These are phyloP conservation scores for Meta bourneti DNA, from an alignment of 2,888 invertebrate species.

Conservation along the genomic window DNA sequence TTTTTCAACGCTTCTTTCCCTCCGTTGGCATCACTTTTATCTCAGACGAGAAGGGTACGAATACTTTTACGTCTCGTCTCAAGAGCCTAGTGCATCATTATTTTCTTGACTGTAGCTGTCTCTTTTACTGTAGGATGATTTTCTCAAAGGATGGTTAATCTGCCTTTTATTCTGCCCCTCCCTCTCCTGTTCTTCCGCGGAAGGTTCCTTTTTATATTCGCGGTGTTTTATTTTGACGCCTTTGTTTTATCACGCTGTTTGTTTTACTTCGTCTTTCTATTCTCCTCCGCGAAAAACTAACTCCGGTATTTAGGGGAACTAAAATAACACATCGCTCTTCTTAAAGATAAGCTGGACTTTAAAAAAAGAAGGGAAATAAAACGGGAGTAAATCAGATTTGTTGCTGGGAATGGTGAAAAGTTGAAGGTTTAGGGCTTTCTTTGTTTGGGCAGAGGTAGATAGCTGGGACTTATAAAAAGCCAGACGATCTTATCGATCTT, in stretches of 20 bases:
- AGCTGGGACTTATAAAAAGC: no score
- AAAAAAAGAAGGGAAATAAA: neutral
- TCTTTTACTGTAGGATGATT: constrained; percentile 55
- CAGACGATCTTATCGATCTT: no score
- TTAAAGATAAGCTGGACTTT: neutral
- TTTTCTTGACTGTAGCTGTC: constrained; percentile 59
- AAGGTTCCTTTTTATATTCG: neutral
- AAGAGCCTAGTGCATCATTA: constrained; percentile 57
- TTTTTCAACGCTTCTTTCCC: constrained; percentile 15
- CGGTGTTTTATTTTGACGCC: constrained; percentile 26
- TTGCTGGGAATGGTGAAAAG: neutral
- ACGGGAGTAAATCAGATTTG: neutral
- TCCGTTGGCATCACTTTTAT: constrained; percentile 52
- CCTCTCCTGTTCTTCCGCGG: constrained; percentile 29
- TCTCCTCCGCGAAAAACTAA: neutral
- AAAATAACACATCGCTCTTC: constrained; percentile 5
- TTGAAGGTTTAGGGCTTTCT: neutral
- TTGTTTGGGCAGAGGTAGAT: neutral
- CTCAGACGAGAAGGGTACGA: constrained; percentile 18
- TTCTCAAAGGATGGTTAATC: constrained; percentile 65
- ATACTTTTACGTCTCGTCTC: constrained; percentile 50
- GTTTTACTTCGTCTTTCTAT: neutral
- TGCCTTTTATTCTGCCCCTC: constrained; percentile 45
- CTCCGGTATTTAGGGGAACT: neutral
- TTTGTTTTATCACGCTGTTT: constrained; percentile 27